These are phyloP conservation scores for Limnephilus auricula DNA, from an alignment of 2,888 invertebrate species.

Conservation along the genomic window DNA sequence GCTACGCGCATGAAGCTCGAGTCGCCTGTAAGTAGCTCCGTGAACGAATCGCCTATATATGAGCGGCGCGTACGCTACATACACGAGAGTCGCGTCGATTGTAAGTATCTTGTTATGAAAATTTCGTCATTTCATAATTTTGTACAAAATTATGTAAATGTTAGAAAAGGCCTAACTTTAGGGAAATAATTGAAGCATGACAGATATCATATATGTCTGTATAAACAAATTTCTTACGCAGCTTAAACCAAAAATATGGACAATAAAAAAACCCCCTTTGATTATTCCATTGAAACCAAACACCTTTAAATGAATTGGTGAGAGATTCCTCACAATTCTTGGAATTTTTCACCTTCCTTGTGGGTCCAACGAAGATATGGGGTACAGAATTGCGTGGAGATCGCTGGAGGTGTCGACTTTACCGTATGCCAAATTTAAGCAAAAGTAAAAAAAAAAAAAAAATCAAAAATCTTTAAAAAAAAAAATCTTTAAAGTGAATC, in stretches of 20 bases:
- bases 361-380: neutral
- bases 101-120: too few species aligned
- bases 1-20: too few species aligned
- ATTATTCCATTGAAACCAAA: slow-evolving; percentile 21
- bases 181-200: neutral
- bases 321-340: slow-evolving; percentile 3
- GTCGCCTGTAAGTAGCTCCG: too few species aligned
- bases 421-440: neutral
- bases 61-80: too few species aligned
- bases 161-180: neutral
- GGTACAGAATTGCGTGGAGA: neutral
- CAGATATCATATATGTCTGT: neutral
- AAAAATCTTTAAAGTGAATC: too few species aligned
- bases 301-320: neutral
- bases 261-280: neutral
- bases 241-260: slow-evolving; percentile 7
- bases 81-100: too few species aligned
- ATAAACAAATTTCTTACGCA: neutral
- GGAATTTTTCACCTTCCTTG: slow-evolving; percentile 6
- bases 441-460: too few species aligned
- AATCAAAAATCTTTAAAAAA: too few species aligned
- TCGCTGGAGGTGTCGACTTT: neutral
- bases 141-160: too few species aligned
- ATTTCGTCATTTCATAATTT: too few species aligned
- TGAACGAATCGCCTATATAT: too few species aligned